Evolutionary conservation across 2,888 invertebrate species (phyloP), one percentile per base, ranked within the genome.

Genomic region (Dioctria linearis): DNA sequence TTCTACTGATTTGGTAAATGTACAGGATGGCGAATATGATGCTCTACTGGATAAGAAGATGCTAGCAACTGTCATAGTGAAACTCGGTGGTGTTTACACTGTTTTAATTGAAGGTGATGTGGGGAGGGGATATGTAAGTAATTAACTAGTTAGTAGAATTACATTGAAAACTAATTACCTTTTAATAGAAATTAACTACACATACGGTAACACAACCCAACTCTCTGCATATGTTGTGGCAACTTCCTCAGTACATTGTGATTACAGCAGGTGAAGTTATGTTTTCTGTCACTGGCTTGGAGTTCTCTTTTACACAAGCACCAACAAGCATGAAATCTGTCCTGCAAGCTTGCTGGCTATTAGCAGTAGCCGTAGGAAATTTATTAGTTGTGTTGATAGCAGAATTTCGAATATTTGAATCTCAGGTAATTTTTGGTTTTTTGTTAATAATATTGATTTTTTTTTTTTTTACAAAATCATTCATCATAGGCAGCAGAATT

Each of bases 221-320:
- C 87, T 91, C 92, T 1, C 87, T 98, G 2, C 94, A 95, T 85
- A 95, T 98, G 86, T 87, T 96, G 4, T 89, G 89, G 89, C 92
- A 97, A 85, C 86, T 98, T 37, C 98, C 98, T 0, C 99, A 99
- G 87, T 98, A 98, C 87, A 89, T 98, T 71, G 90, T 98, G 13
- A 95, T 99, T 85, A 98, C 98, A 0, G 92, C 95, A 85, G 98
- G 94, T 0, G 99, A 99, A 89, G 95, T 99, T 61, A 95, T 99
- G 94, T 97, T 98, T 88, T 96, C 98, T 0, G 95, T 99, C 42
- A 98, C 98, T 0, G 98, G 98, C 0, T 90, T 99, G 39, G 96
- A 97, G 87, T 99, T 99, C 89, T 96, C 98, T 0, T 99, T 97
- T 88, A 96, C 98, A 0, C 97, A 96, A 91, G 96, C 98, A 0